Evolutionary conservation across 2,797 vertebrate genomes (phyloP).

Genomic region (Bradypodion pumilum): DNA sequence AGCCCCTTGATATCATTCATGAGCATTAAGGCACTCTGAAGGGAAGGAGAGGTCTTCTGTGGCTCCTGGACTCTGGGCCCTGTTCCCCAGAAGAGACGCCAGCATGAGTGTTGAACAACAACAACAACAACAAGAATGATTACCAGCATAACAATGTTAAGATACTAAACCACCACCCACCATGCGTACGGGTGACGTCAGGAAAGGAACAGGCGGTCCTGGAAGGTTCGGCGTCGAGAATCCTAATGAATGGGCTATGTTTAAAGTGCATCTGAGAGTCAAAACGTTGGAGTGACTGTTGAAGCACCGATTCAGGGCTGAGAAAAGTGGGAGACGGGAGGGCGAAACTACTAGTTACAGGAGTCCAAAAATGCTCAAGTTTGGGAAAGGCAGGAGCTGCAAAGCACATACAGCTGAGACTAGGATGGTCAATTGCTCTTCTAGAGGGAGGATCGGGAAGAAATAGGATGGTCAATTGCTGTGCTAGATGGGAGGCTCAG

Average conservation of each 20-base stretch:
- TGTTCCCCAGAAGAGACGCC: conserved; percentile 39
- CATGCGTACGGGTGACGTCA: not conserved
- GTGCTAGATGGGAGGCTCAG: not conserved
- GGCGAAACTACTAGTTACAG: fast-evolving
- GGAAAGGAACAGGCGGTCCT: not conserved
- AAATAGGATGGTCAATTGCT: not conserved
- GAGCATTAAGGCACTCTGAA: conserved; percentile 56
- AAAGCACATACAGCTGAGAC: no score
- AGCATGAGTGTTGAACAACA: not conserved
- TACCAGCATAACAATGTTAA: not conserved
- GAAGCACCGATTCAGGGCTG: not conserved
- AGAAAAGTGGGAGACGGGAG: no score
- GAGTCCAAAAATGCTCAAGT: not conserved
- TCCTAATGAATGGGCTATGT: not conserved
- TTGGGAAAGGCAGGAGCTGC: not conserved
- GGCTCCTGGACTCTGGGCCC: not conserved
- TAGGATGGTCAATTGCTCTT: fast-evolving
- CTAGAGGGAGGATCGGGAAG: not conserved
- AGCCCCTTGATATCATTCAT: not conserved
- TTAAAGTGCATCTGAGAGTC: conserved; percentile 4
- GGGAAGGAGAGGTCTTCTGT: not conserved
- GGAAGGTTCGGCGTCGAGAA: not conserved
- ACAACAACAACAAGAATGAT: not conserved
- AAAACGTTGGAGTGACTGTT: not conserved
- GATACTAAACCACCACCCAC: not conserved